Conservation (phyloP, 2,113 vertebrate species). For the Ciconia stormi region DNA sequence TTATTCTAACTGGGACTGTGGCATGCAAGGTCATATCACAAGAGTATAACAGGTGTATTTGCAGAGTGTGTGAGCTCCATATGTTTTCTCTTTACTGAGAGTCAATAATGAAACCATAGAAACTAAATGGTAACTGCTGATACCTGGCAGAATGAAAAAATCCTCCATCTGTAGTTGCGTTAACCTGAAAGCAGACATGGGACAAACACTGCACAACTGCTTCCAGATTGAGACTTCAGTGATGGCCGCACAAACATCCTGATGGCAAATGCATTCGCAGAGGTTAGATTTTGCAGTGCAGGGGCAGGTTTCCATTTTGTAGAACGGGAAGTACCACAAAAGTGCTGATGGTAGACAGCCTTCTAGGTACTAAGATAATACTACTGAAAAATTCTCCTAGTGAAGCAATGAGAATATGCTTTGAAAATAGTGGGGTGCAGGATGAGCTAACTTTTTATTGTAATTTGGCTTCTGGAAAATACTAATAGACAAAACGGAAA, state of each 20-base stretch:
- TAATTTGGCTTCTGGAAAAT: neutral
- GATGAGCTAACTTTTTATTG: neutral
- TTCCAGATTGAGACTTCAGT: neutral
- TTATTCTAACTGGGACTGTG: neutral
- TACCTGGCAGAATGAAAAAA: conserved; percentile 4
- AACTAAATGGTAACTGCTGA: conserved; percentile 24
- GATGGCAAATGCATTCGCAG: neutral
- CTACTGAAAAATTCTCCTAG: neutral
- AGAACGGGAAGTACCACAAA: neutral
- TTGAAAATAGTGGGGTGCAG: neutral
- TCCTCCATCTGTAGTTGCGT: neutral
- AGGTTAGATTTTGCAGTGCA: neutral
- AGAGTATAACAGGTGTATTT: conserved; percentile 17
- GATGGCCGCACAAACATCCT: neutral
- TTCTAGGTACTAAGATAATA: neutral
- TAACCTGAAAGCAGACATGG: conserved; percentile 17
- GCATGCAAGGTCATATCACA: neutral
- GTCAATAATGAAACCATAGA: conserved; percentile 57
- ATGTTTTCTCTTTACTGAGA: conserved; percentile 19
- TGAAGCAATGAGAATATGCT: neutral
- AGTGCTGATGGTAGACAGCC: neutral
- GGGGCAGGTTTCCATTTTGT: neutral
- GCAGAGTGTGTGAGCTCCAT: neutral
- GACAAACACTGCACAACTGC: neutral
- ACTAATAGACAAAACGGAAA: neutral